Evolutionary conservation across 2,113 vertebrate genomes (phyloP), one percentile per base, ranked within the genome.

Genomic region (Henicopernis longicauda): DNA sequence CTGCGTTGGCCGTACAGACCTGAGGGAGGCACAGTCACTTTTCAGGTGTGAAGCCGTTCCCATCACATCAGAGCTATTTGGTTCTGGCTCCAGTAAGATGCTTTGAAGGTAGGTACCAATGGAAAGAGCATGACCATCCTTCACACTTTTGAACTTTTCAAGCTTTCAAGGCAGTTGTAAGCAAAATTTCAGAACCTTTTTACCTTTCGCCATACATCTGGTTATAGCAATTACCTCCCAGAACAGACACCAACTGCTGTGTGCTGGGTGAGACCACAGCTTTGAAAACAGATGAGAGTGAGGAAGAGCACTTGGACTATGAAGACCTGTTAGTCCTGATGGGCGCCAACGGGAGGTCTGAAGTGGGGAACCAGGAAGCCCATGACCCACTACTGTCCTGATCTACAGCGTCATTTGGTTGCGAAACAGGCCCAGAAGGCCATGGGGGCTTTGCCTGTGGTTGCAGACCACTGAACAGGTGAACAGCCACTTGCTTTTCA

Each of bases 151-250:
- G 18, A 70, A 57, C n/a, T 44, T 25, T 26, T 11, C 27, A n/a
- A 49, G 19, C 27, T 82, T 79, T 61, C 25, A 36, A 79, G 38
- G 40, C 29, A 54, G 34, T 40, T 55, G 45, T 59, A 42, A 36
- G 47, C 17, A 36, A 42, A 38, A 55, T 67, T 67, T 55, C 59
- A 58, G 50, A 52, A 32, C 16, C 34, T 71, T 57, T 52, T 45
- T 26, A 31, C 13, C 21, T 82, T 72, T 77, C 0, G 0, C 58
- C 49, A 4, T 25, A 27, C 1, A 0, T 18, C 22, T 50, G 16
- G 36, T 45, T 57, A 45, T 7, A 76, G 50, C 31, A 58, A 11
- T 23, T 42, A 11, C 18, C 21, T 32, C 34, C 29, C 40, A 31
- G 29, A 71, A n/a, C 18, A 57, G 55, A 40, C 10, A 71, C 38